Conservation (phyloP, 2,113 vertebrate species). For the Campylomormyrus numenius region DNA sequence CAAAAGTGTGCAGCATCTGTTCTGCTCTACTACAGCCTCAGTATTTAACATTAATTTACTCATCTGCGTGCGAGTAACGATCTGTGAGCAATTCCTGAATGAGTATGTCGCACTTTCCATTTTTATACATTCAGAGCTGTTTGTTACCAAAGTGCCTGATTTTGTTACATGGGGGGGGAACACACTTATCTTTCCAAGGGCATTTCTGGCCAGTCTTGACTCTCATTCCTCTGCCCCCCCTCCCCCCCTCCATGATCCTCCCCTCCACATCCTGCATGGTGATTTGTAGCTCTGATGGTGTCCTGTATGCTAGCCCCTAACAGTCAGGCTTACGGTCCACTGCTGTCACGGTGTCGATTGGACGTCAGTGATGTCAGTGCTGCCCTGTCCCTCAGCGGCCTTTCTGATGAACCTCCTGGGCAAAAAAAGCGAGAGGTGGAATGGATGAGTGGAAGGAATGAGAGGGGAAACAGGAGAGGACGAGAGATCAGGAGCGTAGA, state of each 20-base stretch:
- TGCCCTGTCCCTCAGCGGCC: background rate
- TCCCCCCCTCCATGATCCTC: background rate
- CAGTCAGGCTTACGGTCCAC: background rate
- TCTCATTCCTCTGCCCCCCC: background rate
- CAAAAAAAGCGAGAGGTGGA: constrained; percentile 2
- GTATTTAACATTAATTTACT: background rate
- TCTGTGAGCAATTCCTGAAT: background rate
- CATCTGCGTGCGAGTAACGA: background rate
- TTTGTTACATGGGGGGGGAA: constrained; percentile 22
- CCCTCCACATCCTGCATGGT: background rate
- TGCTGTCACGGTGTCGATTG: background rate
- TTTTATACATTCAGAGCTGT: background rate
- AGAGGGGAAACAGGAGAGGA: background rate
- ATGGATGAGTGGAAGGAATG: no score
- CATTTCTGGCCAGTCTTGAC: constrained; percentile 20
- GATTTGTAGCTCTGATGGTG: background rate
- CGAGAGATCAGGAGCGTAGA: background rate
- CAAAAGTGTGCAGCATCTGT: background rate
- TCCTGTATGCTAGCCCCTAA: background rate
- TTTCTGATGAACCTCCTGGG: background rate
- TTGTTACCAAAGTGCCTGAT: constrained; percentile 17
- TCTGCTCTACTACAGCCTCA: background rate
- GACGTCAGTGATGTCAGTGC: background rate
- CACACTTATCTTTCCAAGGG: constrained; percentile 35
- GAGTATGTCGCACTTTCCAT: background rate